Evolutionary conservation across 2,888 invertebrate species (phyloP), one percentile per base, ranked within the genome.

Genomic region (Panopea generosa): DNA sequence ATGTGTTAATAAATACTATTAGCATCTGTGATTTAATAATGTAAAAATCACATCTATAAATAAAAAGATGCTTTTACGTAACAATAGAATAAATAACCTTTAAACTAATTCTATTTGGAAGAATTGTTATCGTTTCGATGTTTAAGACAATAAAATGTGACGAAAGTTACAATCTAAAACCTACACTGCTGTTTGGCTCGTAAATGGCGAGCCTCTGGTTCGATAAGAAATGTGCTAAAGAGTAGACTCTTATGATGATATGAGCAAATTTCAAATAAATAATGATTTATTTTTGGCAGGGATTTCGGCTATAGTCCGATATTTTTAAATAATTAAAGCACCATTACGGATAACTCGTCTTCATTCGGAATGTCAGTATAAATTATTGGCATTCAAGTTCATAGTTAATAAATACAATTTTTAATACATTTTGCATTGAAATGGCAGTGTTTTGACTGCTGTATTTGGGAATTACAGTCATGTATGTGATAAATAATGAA

Each of bases 381-480:
- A n/a, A n/a, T n/a, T n/a, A n/a, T n/a, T 22, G 18, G 26, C 26
- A 33, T 56, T 40, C 49, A 60, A 50, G 56, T 59, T 59, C 3
- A 18, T 20, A 29, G 9, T 14, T 26, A 29, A 55, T 55, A 29
- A 27, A 27, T 62, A 52, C 20, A 4, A 70, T 50, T 53, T 67
- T 52, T 55, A 69, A n/a, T n/a, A n/a, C n/a, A n/a, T n/a, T n/a
- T 85, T 87, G 87, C 87, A 87, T 87, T 87, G 87, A 86, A 84
- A 85, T 84, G 86, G 87, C 87, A 86, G 85, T 75, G 53, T 56
- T 59, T 20, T 22, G 9, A 14, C 9, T 7, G 9, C 9, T 53
- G 7, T 24, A 11, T 18, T 49, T 6, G 7, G n/a, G 7, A 18
- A n/a, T n/a, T n/a, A n/a, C n/a, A n/a, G n/a, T n/a, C n/a, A n/a